Percentiles rank a stretch among this genome's conserved stretches.
phyloP scores from a whole-genome alignment of 2,888 invertebrate genomes.

The Drosophila heteroneura region DNA sequence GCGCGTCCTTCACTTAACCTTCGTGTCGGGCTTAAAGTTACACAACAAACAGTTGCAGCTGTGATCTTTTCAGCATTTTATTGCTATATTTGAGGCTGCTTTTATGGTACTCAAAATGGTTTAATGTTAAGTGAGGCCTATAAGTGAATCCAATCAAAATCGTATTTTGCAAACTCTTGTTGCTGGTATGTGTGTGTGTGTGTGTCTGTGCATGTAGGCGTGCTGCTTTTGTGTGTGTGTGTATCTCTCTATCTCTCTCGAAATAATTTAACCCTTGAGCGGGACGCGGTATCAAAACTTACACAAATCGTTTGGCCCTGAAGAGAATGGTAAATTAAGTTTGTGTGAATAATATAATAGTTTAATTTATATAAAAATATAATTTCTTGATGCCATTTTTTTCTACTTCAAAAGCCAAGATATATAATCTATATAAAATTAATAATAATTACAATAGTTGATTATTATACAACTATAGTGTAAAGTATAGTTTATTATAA shows the following conservation, averaged over 20 bases:
- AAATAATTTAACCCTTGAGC: slow-evolving; percentile 49
- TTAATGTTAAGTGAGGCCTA: slow-evolving; percentile 30
- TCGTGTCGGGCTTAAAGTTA: slow-evolving; percentile 47
- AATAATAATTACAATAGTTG: background rate
- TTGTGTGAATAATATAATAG: background rate
- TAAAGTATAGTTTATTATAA: background rate
- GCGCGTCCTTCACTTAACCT: slow-evolving; percentile 61
- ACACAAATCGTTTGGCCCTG: background rate
- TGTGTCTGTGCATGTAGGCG: background rate
- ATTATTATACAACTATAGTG: background rate
- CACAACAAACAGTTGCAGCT: slow-evolving; percentile 16
- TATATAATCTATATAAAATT: background rate
- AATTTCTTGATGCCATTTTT: background rate
- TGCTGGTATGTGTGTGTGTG: background rate
- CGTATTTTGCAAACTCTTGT: slow-evolving; percentile 18
- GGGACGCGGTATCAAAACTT: slow-evolving; percentile 6
- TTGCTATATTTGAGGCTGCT: slow-evolving; percentile 40
- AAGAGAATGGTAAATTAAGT: background rate
- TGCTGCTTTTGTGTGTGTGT: background rate
- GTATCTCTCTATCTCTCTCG: background rate
- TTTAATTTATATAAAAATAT: background rate
- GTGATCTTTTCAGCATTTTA: slow-evolving; percentile 34
- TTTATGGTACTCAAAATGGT: slow-evolving; percentile 32
- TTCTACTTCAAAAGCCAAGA: background rate
- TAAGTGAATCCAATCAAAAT: slow-evolving; percentile 50